Base-by-base conservation (phyloP, 2,888 invertebrate genomes). In the Lasioglossum zephyrum region DNA sequence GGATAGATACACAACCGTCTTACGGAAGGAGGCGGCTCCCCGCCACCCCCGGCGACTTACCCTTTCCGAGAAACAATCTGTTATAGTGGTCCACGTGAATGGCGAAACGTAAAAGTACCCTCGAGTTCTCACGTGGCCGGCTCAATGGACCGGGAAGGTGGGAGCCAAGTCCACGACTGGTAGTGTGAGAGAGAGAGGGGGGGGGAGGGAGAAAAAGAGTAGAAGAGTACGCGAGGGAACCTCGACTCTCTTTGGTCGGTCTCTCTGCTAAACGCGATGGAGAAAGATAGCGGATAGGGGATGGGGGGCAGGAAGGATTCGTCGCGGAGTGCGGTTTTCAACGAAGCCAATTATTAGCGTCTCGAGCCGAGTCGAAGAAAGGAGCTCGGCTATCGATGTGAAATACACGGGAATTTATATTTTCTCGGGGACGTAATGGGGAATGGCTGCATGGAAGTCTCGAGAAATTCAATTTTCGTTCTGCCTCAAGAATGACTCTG, bases 301-400 rank as follows among this genome's bases (percentile, higher is more conserved):
- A 9, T 18, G 16, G 63, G 39, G 87, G 77, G 82, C 87, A 87
- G 88, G 87, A 90, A 89, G 91, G 92, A 94, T 94, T 95, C 94
- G 95, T 95, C 94, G 95, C 95, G 95, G 93, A 93, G 94, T 94
- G 94, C 94, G 95, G 93, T 95, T 95, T 95, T 95, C 94, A 94
- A 94, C 94, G 93, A 93, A 94, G 93, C 93, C 95, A 94, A 95
- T 95, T 94, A 95, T 95, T 94, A 95, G 94, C 93, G 94, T 93
- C 92, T 92, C 91, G 86, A 84, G 91, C 53, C 79, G 69, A 82
- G 86, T 75, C 69, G 73, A 77, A 82, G 83, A 87, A 85, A 78
- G 85, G 75, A 75, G 74, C 69, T 83, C 31, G 75, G 81, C 76
- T 81, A 88, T 88, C 89, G 88, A 90, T 88, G 84, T 86, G 85